Evolutionary conservation across 2,113 vertebrate species (phyloP).

Genomic region (Crypturellus undulatus): DNA sequence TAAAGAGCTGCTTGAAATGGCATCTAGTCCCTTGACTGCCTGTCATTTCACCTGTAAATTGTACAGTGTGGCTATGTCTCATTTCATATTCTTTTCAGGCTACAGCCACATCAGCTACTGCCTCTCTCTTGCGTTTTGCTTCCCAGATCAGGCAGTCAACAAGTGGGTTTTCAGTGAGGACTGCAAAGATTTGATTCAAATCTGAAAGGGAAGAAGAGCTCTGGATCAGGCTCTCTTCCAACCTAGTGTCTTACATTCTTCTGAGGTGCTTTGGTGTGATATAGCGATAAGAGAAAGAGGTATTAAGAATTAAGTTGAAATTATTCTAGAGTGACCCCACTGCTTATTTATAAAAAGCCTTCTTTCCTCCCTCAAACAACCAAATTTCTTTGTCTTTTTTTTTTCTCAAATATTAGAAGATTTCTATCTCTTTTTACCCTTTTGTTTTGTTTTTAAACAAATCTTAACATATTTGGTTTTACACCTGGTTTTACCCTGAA

Average conservation of each 20-base stretch:
- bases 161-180: neutral
- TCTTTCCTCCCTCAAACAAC: neutral
- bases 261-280: neutral
- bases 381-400: neutral
- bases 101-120: neutral
- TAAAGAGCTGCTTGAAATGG: neutral
- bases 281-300: neutral
- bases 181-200: neutral
- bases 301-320: neutral
- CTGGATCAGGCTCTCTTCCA: neutral
- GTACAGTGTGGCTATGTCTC: fast-evolving
- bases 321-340: neutral
- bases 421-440: neutral
- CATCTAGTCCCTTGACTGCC: neutral
- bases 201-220: neutral
- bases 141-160: neutral
- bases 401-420: neutral
- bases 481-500: neutral
- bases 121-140: neutral
- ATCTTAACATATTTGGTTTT: neutral
- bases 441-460: neutral
- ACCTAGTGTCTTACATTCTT: neutral
- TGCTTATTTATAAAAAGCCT: neutral
- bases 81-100: neutral
- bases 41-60: neutral